phyloP scores from a whole-genome alignment of 2,113 vertebrate genomes.

The Oreotrochilus melanogaster region DNA sequence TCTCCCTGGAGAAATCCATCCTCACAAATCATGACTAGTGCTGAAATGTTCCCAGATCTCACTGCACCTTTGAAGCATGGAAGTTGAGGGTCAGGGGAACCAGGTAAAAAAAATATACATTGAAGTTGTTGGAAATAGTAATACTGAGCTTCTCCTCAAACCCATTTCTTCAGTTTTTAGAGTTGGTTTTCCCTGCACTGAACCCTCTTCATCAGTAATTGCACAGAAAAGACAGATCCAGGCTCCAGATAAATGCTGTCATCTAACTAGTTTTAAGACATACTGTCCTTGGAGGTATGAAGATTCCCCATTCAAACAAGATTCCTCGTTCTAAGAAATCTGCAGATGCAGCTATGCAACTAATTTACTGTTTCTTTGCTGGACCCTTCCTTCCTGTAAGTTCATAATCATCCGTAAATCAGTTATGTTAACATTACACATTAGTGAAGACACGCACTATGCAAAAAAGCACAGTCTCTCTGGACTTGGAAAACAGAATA shows the following conservation, averaged over 20 bases:
- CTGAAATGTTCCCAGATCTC: conserved; percentile 44
- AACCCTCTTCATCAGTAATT: neutral
- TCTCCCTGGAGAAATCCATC: conserved; percentile 51
- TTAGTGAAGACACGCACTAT: neutral
- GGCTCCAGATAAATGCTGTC: neutral
- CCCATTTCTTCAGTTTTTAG: neutral
- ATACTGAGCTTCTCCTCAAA: neutral
- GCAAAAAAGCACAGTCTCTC: neutral
- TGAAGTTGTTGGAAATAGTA: neutral
- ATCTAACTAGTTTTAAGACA: neutral
- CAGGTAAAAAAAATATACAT: neutral
- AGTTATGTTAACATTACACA: neutral
- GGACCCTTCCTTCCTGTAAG: fast-evolving
- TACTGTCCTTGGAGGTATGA: neutral
- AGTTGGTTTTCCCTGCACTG: neutral
- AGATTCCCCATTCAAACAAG: neutral
- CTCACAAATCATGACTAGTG: neutral
- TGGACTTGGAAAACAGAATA: neutral
- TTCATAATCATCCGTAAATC: neutral
- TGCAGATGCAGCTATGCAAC: neutral
- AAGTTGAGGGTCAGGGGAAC: neutral
- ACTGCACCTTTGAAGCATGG: neutral
- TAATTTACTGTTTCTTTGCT: neutral
- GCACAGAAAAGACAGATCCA: neutral
- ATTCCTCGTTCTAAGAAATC: neutral